Evolutionary conservation across 2,888 invertebrate genomes (phyloP), one percentile per base, ranked within the genome.

Genomic region (Oeneis ivallda): DNA sequence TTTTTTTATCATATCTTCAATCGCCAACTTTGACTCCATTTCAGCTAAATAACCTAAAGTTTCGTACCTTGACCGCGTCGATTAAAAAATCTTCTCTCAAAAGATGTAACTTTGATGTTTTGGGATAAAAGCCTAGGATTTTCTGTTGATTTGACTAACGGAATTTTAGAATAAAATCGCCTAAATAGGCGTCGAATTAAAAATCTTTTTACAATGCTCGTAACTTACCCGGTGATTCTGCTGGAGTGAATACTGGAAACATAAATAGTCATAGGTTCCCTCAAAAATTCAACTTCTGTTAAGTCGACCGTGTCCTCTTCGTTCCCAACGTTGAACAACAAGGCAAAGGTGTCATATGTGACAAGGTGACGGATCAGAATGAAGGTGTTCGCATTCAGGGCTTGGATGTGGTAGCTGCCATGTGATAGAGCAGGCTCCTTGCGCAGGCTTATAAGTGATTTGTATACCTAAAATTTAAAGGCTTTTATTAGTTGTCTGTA

Each of bases 291-390:
- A 6, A 63, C 39, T 8, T 17, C n/a, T 7, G 41, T 34, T 47
- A 63, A 47, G 15, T 56, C 63, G 1, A 63, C 56, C 1, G 37
- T 54, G 39, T 63, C 63, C 2, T 34, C 47, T 26, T 39, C 15
- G 70, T 91, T 86, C 34, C 92, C 92, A 49, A 94, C 90, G 79
- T 94, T 94, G 68, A 93, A 83, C 8, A 94, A 75, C 17, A 93
- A 79, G 0, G 86, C 84, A 70, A 81, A 82, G 0, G 83, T 79
- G 66, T 85, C 82, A 66, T 79, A 74, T 1, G 82, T 83, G 39
- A 69, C 61, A 11, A 87, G 76, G 63, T 82, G 71, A 1, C 87
- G 76, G 45, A 84, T 77, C 13, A 87, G 69, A 13, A 80, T 59
- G 39, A 87, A 64, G 1, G 82, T 85, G 62, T 80, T 74, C 43